phyloP scores from a whole-genome alignment of 2,113 vertebrate genomes.

The Sorex fumeus region DNA sequence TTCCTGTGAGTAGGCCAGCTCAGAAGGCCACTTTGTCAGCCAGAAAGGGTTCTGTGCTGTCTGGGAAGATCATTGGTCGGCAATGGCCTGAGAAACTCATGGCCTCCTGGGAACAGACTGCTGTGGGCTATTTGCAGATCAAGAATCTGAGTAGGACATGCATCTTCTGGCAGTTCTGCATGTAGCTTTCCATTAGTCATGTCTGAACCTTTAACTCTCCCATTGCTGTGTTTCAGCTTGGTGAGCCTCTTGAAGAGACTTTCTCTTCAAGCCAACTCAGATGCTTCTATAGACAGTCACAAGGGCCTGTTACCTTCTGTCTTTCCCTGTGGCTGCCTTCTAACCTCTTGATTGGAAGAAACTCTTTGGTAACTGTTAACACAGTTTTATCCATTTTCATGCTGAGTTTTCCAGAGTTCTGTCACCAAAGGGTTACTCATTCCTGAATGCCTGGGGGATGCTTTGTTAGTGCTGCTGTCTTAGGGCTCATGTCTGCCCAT shows the following conservation, averaged over 20 bases:
- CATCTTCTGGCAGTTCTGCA: not conserved
- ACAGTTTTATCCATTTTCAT: constrained; percentile 1
- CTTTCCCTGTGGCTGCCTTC: not conserved
- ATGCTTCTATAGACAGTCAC: not conserved
- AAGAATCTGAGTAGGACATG: not conserved
- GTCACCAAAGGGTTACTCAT: not conserved
- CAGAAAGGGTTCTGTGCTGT: accelerated
- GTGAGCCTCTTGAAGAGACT: not conserved
- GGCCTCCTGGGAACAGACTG: not conserved
- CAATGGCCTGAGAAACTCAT: not conserved
- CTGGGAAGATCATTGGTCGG: not conserved
- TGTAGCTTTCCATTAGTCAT: too few relatives aligned
- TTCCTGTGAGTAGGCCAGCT: not conserved
- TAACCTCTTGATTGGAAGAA: not conserved
- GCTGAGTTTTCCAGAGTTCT: constrained; percentile 4
- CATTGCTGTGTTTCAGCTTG: not conserved
- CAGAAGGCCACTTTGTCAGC: not conserved
- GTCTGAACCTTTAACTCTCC: not conserved
- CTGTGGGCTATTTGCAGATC: not conserved
- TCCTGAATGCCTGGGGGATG: not conserved
- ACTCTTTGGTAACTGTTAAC: not conserved
- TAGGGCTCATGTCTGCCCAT: not conserved
- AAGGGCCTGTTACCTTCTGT: not conserved
- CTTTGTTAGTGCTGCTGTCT: not conserved
- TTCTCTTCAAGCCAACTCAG: constrained; percentile 21